Percentiles rank a stretch among this genome's conserved stretches.
These are phyloP conservation scores for Hartigia nigra DNA, from an alignment of 2,888 invertebrate genomes.

Conservation along the genomic window DNA sequence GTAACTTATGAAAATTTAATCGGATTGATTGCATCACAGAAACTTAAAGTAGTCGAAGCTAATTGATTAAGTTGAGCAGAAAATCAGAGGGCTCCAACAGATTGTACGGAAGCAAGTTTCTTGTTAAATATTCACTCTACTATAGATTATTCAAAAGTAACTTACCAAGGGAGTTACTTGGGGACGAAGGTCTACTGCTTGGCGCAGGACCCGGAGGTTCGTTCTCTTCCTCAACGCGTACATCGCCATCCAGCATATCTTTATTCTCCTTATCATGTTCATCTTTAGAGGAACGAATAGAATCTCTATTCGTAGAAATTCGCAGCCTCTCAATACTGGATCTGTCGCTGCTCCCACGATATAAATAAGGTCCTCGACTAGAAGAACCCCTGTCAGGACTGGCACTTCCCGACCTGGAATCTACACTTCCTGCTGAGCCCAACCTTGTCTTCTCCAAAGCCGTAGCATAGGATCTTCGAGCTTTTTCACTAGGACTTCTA, in stretches of 20 bases:
- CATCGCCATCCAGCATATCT: conserved; percentile 59
- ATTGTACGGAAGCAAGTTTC: background rate
- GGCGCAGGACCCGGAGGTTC: conserved; percentile 63
- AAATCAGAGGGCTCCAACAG: background rate
- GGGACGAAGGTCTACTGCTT: conserved; percentile 60
- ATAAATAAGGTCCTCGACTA: conserved; percentile 46
- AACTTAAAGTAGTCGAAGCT: background rate
- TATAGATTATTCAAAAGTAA: background rate
- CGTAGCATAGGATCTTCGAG: conserved; percentile 63
- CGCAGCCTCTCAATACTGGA: conserved; percentile 56
- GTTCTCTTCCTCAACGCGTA: conserved; percentile 63
- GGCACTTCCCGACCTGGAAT: conserved; percentile 61
- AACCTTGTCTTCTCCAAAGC: conserved; percentile 58
- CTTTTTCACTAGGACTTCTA: conserved; percentile 67
- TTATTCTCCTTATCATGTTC: conserved; percentile 56
- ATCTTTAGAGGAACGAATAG: conserved; percentile 51
- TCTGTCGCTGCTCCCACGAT: conserved; percentile 56
- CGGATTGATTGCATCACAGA: background rate
- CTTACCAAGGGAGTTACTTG: conserved; percentile 57
- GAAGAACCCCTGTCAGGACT: conserved; percentile 56
- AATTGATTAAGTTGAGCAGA: background rate
- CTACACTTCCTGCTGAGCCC: conserved; percentile 61
- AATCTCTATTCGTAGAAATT: conserved; percentile 54
- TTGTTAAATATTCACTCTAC: background rate
- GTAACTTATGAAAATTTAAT: background rate